Percentiles rank a stretch among this genome's conserved stretches.
Conservation (phyloP, 2,797 vertebrate genomes). For the Falco rusticolus region DNA sequence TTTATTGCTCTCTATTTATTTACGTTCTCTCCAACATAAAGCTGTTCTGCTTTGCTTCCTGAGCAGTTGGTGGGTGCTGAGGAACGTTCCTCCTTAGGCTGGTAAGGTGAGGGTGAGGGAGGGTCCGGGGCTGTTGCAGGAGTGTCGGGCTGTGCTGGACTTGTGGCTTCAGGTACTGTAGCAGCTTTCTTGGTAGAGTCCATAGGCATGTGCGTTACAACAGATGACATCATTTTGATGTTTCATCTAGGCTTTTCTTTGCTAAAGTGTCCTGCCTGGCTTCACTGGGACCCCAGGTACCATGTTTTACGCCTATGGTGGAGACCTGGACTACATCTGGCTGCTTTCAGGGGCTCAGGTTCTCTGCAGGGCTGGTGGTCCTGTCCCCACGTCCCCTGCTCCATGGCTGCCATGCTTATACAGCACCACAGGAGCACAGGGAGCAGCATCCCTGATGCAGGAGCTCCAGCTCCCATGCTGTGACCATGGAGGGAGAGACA, state of each 20-base stretch:
- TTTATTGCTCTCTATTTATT: not conserved
- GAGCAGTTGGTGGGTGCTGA: not conserved
- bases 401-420: rapidly evolving
- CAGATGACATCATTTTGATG: not conserved
- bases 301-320: rapidly evolving
- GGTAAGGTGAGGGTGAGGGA: not conserved
- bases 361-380: not conserved
- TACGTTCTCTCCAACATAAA: not conserved
- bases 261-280: not conserved
- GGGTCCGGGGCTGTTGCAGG: not conserved
- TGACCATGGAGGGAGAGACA: rapidly evolving
- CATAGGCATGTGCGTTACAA: not conserved
- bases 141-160: rapidly evolving
- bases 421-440: not conserved
- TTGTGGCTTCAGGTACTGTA: not conserved
- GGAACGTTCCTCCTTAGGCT: not conserved
- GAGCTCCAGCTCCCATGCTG: rapidly evolving
- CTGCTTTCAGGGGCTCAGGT: rapidly evolving
- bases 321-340: not conserved
- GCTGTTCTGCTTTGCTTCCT: not conserved
- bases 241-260: not conserved
- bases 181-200: not conserved
- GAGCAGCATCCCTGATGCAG: no score
- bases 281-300: not conserved
- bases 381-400: not conserved